Conservation (phyloP, 2,888 invertebrate genomes). For the Drosophila rellima region DNA sequence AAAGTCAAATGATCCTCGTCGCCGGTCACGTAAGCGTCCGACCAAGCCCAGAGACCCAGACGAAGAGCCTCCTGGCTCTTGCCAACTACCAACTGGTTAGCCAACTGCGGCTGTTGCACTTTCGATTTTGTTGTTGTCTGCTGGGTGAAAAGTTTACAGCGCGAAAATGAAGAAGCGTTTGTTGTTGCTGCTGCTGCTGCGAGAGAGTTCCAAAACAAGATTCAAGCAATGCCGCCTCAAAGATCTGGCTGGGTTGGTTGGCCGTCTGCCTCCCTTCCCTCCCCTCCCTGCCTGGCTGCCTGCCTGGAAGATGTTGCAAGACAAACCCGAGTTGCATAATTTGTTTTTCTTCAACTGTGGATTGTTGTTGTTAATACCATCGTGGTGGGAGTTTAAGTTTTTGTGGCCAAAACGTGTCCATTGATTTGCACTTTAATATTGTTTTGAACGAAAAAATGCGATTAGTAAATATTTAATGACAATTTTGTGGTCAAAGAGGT, state of each 20-base stretch:
- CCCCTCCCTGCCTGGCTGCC: conserved; percentile 30
- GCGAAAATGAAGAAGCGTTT: conserved; percentile 79
- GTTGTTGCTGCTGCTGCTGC: conserved; percentile 39
- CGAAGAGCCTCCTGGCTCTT: conserved; percentile 26
- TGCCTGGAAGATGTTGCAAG: conserved; percentile 75
- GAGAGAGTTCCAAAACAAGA: conserved; percentile 65
- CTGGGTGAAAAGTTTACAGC: conserved; percentile 62
- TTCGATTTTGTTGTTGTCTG: conserved; percentile 66
- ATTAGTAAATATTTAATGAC: conserved; percentile 57
- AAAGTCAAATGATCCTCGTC: conserved; percentile 77
- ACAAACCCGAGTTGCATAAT: conserved; percentile 67
- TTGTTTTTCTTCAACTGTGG: conserved; percentile 59
- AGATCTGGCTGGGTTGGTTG: conserved; percentile 53
- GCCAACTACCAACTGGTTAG: conserved; percentile 61
- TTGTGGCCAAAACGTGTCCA: conserved; percentile 54
- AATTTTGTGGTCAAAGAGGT: conserved; percentile 60
- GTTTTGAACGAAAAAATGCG: conserved; percentile 32
- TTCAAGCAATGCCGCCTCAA: conserved; percentile 38
- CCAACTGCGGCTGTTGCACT: conserved; percentile 60
- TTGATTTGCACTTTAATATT: conserved; percentile 65
- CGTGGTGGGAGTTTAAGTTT: conserved; percentile 64
- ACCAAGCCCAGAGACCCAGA: conserved; percentile 71
- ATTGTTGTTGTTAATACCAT: conserved; percentile 12
- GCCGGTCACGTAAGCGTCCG: conserved; percentile 71
- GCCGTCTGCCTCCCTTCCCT: conserved; percentile 28